Evolutionary conservation across 2,113 vertebrate genomes (phyloP), one percentile per base, ranked within the genome.

Genomic region (Lethenteron reissneri): DNA sequence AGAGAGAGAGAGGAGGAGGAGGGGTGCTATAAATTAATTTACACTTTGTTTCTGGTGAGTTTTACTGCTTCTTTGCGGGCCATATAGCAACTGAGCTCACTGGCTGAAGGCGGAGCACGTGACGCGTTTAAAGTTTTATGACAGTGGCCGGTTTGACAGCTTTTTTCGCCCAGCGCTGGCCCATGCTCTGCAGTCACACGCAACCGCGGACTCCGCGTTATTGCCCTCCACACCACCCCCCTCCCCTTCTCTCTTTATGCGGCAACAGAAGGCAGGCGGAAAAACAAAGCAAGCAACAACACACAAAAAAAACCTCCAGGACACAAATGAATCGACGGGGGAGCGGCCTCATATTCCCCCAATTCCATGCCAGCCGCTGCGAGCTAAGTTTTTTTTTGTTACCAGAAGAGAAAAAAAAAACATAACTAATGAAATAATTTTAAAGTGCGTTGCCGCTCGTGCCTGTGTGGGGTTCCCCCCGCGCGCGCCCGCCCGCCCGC

Each of bases 91-190:
- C 8, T 11, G 64, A 17, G 64, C 64, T 68, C n/a, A 68, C n/a
- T 68, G 64, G 64, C 64, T 68, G 64, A 25, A n/a, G 9, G 25
- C 64, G 8, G 64, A 41, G 9, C 64, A 68, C 64, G 64, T 68
- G 64, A 68, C 64, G 64, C 25, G 64, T 68, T n/a, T 68, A 68
- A 68, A 68, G 64, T 68, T 68, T 68, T 68, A 68, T 68, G 64
- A 25, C 10, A 25, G 64, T 41, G 64, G 64, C 25, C 64, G 10
- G 64, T 68, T 11, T 10, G 64, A 68, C 64, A 11, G 25, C n/a
- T 25, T 68, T 68, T 25, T 41, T 41, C 41, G 41, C 41, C 41
- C 41, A 5, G 41, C 41, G 4, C 41, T 41, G 41, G 41, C 41
- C 41, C 41, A 41, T 41, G 41, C 41, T 41, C 41, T 41, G 41